These are phyloP conservation scores for Spongilla lacustris DNA, from an alignment of 37 sponge, comb jelly and placozoan species.

Conservation along the genomic window DNA sequence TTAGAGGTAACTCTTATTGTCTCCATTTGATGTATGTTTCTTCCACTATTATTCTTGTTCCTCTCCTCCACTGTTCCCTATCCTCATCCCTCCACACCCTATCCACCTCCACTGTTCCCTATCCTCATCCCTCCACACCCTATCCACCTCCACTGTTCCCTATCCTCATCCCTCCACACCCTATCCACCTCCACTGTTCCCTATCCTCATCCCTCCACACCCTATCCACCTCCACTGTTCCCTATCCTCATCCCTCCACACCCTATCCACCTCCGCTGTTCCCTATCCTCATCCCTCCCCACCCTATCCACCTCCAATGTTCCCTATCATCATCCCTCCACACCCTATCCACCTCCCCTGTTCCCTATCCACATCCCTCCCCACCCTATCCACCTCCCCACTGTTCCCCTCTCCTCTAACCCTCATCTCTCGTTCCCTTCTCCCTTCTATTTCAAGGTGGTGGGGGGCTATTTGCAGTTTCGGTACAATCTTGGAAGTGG, in stretches of 20 bases:
- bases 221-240: no score
- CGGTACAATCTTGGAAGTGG: conserved; percentile 75
- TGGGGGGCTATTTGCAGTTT: conserved; percentile 58
- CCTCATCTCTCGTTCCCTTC: no score
- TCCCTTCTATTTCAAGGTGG: conserved; percentile 20
- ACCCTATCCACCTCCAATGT: no score
- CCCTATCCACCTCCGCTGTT: no score
- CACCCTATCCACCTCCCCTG: no score
- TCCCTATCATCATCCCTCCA: no score
- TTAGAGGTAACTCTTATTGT: conserved; percentile 34
- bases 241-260: no score
- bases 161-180: neutral
- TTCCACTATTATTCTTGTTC: no score
- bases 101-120: neutral
- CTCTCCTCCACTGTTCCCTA: neutral
- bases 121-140: neutral
- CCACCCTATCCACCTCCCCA: neutral
- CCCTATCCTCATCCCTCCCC: no score
- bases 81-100: neutral
- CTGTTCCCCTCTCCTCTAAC: neutral
- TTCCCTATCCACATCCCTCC: neutral
- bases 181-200: neutral
- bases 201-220: no score
- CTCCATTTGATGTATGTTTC: neutral
- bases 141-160: neutral